Evolutionary conservation across 2,113 vertebrate genomes (phyloP).

Genomic region (Nothocercus julius): DNA sequence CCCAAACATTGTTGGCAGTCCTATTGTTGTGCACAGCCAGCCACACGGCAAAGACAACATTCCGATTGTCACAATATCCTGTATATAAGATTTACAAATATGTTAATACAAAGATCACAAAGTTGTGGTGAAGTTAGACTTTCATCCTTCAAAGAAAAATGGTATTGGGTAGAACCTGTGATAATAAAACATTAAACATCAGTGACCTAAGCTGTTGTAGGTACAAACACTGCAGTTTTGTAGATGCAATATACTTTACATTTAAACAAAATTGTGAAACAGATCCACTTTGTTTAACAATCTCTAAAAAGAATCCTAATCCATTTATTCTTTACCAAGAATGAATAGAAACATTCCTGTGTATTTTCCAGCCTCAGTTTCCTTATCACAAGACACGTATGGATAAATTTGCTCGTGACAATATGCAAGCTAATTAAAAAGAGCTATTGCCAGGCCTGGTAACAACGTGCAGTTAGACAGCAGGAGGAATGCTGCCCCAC

Average conservation of each 20-base stretch:
- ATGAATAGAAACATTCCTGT: not conserved
- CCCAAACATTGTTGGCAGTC: conserved; percentile 96
- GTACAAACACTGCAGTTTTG: not conserved
- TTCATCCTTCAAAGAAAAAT: not conserved
- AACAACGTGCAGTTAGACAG: not conserved
- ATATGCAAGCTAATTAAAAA: not conserved
- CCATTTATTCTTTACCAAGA: not conserved
- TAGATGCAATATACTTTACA: not conserved
- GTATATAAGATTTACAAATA: not conserved
- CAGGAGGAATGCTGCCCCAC: not conserved
- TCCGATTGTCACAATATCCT: conserved; percentile 95
- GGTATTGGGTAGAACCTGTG: not conserved
- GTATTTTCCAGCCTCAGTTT: not conserved
- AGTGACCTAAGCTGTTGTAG: not conserved
- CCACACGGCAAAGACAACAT: conserved; percentile 95
- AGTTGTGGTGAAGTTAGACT: not conserved
- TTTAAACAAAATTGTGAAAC: not conserved
- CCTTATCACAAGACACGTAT: not conserved
- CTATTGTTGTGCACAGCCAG: conserved; percentile 89
- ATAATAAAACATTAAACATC: not conserved
- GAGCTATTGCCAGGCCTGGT: too few species aligned
- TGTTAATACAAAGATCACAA: not conserved
- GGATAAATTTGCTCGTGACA: not conserved
- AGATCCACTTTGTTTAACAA: not conserved
- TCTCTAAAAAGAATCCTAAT: not conserved